These are phyloP conservation scores for Neocrepidodera transversa DNA, from an alignment of 2,888 invertebrate genomes.

Conservation along the genomic window DNA sequence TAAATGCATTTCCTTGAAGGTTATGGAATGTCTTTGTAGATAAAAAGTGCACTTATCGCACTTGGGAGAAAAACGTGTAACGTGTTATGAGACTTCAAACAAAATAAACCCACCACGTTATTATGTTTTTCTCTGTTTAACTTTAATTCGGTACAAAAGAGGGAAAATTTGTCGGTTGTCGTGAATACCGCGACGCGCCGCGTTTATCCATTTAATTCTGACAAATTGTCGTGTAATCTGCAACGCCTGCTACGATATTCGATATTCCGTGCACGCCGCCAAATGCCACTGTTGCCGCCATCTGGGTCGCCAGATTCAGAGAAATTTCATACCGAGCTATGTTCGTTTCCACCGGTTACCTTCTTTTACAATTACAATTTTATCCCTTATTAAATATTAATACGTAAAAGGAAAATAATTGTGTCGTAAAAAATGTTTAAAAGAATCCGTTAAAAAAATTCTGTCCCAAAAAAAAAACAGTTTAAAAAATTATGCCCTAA, in stretches of 20 bases:
- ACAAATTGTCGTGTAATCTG: constrained; percentile 31
- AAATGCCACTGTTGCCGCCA: constrained; percentile 7
- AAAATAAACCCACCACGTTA: background rate
- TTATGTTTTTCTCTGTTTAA: no score
- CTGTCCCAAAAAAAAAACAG: no score
- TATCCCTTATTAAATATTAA: no score
- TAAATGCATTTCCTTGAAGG: constrained; percentile 4
- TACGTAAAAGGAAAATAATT: no score
- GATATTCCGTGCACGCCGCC: constrained; percentile 15
- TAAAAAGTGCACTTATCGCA: background rate
- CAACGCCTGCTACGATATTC: constrained; percentile 7
- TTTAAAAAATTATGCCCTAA: no score
- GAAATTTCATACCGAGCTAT: no score
- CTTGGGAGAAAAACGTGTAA: background rate
- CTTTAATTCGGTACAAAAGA: no score
- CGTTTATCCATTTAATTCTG: constrained; percentile 27
- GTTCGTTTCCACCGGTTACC: no score
- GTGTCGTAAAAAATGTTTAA: no score
- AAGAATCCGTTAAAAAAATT: no score
- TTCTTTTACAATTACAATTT: no score
- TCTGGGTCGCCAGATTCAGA: background rate
- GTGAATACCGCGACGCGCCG: constrained; percentile 6
- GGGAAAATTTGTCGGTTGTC: constrained; percentile 3
- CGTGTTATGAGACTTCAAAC: background rate
- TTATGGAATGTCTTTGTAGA: constrained; percentile 12